Conservation (phyloP, 2,888 invertebrate species). For the Caenorhabditis japonica region DNA sequence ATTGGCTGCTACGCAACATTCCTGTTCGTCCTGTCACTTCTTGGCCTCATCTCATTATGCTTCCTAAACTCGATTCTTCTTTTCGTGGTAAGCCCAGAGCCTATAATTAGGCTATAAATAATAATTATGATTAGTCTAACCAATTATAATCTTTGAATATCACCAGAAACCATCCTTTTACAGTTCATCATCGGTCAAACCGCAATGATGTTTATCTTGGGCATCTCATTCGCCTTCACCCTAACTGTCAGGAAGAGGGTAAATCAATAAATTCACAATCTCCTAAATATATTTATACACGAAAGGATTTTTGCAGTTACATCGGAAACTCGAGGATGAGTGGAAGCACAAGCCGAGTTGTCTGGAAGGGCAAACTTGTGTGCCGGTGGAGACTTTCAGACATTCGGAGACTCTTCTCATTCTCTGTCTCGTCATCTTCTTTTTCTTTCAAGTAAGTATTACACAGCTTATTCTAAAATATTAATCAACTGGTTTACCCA, state of each 20-base stretch:
- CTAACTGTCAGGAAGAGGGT: conserved; percentile 54
- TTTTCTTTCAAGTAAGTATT: conserved; percentile 32
- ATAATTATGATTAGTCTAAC: too few species aligned
- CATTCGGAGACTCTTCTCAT: conserved; percentile 44
- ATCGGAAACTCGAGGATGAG: conserved; percentile 37
- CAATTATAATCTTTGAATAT: too few species aligned
- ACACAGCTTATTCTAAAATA: not conserved
- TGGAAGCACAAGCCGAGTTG: conserved; percentile 39
- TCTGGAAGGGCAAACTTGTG: conserved; percentile 22
- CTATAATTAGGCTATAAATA: too few species aligned
- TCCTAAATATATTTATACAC: not conserved
- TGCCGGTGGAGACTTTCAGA: conserved; percentile 38
- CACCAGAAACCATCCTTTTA: conserved; percentile 81
- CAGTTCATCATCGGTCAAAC: conserved; percentile 92
- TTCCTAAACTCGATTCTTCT: conserved; percentile 52
- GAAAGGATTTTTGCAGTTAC: conserved; percentile 28
- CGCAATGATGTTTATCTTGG: conserved; percentile 96
- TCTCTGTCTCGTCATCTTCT: conserved; percentile 28
- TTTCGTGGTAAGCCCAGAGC: conserved; percentile 37
- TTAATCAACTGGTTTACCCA: too few species aligned
- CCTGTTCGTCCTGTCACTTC: conserved; percentile 44
- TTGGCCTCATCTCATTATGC: conserved; percentile 51
- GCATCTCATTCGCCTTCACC: conserved; percentile 85
- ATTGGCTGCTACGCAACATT: conserved; percentile 41
- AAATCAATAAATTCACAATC: not conserved